A percentile compares a stretch with the other conserved stretches of the same genome.
Conservation (phyloP, 2,797 vertebrate species). For the Gambusia yucatana region DNA sequence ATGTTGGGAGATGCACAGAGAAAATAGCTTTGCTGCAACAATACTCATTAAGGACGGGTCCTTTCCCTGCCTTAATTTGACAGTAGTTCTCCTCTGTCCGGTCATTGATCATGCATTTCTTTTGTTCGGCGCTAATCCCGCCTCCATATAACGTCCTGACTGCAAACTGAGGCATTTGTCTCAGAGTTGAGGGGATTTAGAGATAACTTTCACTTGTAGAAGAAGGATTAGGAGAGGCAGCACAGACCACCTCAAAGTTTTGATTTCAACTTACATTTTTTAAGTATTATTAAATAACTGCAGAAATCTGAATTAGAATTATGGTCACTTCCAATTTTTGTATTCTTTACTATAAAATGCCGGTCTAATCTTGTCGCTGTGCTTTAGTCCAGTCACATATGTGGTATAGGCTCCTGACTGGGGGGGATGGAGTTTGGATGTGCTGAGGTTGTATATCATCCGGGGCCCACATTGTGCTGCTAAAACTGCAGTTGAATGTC, state of each 20-base stretch:
- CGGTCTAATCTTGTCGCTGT: too few species aligned
- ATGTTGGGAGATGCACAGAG: background rate
- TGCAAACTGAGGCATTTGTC: slow-evolving; percentile 15
- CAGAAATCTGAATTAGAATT: background rate
- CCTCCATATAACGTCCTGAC: slow-evolving; percentile 46
- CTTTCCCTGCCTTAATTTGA: slow-evolving; percentile 43
- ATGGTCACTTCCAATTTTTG: background rate
- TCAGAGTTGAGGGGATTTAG: slow-evolving; percentile 10
- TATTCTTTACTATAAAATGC: background rate
- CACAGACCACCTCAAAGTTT: background rate
- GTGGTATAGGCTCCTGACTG: slow-evolving; percentile 27
- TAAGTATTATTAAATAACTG: background rate
- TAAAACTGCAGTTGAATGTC: slow-evolving; percentile 67
- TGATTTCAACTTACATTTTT: background rate
- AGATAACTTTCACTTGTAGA: background rate
- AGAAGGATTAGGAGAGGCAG: background rate
- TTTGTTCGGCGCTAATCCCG: slow-evolving; percentile 73
- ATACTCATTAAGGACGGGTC: background rate
- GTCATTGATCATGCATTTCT: slow-evolving; percentile 66
- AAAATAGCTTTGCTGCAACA: background rate
- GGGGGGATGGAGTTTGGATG: slow-evolving; percentile 36
- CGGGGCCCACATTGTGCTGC: slow-evolving; percentile 62
- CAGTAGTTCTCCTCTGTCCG: slow-evolving; percentile 33
- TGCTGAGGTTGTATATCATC: slow-evolving; percentile 73
- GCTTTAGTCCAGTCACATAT: slow-evolving; percentile 34